Percentiles rank a stretch among this genome's conserved stretches.
phyloP scores from a whole-genome alignment of 2,888 invertebrate genomes.

The Paralinhomoeus sp. region DNA sequence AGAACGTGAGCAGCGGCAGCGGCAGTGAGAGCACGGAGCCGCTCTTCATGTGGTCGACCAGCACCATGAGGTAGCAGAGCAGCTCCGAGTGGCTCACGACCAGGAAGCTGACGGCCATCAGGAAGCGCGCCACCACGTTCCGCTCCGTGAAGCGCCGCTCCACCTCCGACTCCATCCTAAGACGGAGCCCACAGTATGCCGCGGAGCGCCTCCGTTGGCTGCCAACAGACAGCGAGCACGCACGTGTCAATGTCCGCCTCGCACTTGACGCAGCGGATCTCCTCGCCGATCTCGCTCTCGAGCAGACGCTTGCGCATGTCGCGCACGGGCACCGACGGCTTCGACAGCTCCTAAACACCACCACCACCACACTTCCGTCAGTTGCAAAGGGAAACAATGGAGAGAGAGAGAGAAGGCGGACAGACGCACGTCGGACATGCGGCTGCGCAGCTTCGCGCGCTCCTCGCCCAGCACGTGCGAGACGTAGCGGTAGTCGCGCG shows the following conservation, averaged over 20 bases:
- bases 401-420: too few relatives aligned
- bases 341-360: too few relatives aligned
- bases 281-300: neutral
- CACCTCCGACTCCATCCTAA: slow-evolving; percentile 17
- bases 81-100: slow-evolving; percentile 39
- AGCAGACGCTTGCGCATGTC: neutral
- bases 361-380: too few relatives aligned
- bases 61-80: slow-evolving; percentile 81
- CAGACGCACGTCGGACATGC: too few relatives aligned
- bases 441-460: slow-evolving; percentile 4
- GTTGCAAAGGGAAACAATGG: too few relatives aligned
- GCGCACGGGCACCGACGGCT: neutral
- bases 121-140: slow-evolving; percentile 15
- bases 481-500: slow-evolving; percentile 80
- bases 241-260: slow-evolving; percentile 1
- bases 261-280: neutral
- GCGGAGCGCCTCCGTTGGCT: too few relatives aligned
- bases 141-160: slow-evolving; percentile 20
- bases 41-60: slow-evolving; percentile 74
- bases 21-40: slow-evolving; percentile 77
- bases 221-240: neutral
- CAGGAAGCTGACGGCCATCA: slow-evolving; percentile 17
- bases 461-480: slow-evolving; percentile 64
- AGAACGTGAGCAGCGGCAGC: slow-evolving; percentile 76
- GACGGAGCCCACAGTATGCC: too few relatives aligned